phyloP scores from a whole-genome alignment of 1,140 invertebrate species.

The Atopsyche davidsoni region DNA sequence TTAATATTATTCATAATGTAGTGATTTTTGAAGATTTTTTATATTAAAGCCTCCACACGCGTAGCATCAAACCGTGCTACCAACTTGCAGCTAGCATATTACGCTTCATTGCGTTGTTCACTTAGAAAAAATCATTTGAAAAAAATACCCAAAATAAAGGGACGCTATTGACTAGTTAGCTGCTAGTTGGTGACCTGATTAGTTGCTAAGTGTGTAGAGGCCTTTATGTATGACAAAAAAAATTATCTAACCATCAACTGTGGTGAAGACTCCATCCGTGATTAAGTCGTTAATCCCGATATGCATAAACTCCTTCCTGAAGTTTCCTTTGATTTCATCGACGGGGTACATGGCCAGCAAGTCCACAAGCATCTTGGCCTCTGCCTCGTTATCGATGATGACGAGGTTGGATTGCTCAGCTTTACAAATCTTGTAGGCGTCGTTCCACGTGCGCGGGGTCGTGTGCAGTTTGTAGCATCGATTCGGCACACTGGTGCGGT shows the following conservation, averaged over 20 bases:
- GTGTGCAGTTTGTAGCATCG: slow-evolving; percentile 35
- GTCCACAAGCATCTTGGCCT: slow-evolving; percentile 18
- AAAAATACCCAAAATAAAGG: too few species aligned
- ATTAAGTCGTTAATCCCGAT: slow-evolving; percentile 33
- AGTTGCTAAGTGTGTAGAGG: too few species aligned
- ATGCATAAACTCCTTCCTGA: slow-evolving; percentile 28
- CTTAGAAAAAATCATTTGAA: too few species aligned
- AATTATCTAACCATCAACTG: slow-evolving; percentile 31
- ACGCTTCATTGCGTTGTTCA: too few species aligned
- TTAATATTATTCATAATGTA: too few species aligned
- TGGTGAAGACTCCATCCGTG: slow-evolving; percentile 30
- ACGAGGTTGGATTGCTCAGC: slow-evolving; percentile 32
- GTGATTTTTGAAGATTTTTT: too few species aligned
- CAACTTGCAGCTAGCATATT: too few species aligned
- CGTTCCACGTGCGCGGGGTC: slow-evolving; percentile 26
- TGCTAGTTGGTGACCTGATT: not conserved
- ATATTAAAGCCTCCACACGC: too few species aligned
- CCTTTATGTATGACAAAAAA: slow-evolving; percentile 1
- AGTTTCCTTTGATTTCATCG: slow-evolving; percentile 22
- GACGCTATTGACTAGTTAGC: too few species aligned
- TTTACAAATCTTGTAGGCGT: slow-evolving; percentile 31
- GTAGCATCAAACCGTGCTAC: too few species aligned
- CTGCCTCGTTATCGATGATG: slow-evolving; percentile 29
- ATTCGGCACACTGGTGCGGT: not conserved
- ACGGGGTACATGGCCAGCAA: slow-evolving; percentile 21